phyloP scores from a whole-genome alignment of 1,140 invertebrate genomes.

The Colletes gigas region DNA sequence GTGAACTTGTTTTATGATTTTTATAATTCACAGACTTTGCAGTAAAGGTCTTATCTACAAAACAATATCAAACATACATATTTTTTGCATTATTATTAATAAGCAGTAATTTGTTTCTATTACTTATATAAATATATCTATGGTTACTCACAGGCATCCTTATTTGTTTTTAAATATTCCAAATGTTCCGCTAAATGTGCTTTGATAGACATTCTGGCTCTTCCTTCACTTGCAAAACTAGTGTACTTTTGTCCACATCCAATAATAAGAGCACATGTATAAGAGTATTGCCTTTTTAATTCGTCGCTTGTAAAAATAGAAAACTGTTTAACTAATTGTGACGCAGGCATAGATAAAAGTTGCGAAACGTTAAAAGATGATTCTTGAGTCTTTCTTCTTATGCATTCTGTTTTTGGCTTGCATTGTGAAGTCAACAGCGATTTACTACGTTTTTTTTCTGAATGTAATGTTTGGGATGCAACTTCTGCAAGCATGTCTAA shows the following conservation, averaged over 20 bases:
- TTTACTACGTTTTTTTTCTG: constrained; percentile 75
- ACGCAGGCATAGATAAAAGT: constrained; percentile 80
- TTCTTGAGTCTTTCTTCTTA: constrained; percentile 71
- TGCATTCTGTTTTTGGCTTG: constrained; percentile 58
- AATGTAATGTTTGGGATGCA: constrained; percentile 80
- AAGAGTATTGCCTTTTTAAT: constrained; percentile 83
- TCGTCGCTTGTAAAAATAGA: constrained; percentile 82
- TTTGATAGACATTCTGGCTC: constrained; percentile 82
- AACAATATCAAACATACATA: constrained; percentile 30
- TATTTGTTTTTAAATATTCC: constrained; percentile 76
- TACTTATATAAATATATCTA: not conserved
- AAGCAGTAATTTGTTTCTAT: constrained; percentile 22
- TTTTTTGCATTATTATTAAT: constrained; percentile 14
- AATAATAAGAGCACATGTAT: constrained; percentile 80
- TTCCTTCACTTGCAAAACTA: constrained; percentile 84
- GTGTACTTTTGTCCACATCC: constrained; percentile 81
- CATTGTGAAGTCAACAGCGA: constrained; percentile 59
- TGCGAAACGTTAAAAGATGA: constrained; percentile 78
- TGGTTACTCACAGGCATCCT: constrained; percentile 68
- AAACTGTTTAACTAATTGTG: constrained; percentile 83
- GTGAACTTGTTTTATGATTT: constrained; percentile 68
- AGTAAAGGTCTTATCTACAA: constrained; percentile 72
- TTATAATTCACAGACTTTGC: constrained; percentile 67
- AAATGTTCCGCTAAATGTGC: constrained; percentile 81
- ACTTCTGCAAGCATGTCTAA: constrained; percentile 82